Evolutionary conservation across 2,797 vertebrate species (phyloP).

Genomic region (Mormyrus hasselquistii): DNA sequence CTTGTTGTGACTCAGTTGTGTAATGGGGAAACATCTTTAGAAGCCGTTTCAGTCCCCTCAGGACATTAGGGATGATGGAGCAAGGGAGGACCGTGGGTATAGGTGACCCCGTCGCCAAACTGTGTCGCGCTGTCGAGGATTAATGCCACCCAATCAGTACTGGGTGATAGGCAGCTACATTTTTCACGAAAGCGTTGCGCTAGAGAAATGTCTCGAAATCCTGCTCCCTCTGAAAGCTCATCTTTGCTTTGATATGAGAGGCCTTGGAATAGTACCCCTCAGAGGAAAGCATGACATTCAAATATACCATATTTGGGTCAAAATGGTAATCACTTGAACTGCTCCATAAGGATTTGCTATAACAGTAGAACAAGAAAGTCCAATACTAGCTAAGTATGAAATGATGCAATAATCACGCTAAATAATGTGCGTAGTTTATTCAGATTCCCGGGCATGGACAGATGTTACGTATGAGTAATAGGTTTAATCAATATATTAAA

Average conservation of each 20-base stretch:
- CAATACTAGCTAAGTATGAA: not conserved
- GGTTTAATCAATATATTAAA: not conserved
- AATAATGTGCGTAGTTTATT: not conserved
- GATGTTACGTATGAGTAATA: not conserved
- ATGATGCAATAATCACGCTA: not conserved
- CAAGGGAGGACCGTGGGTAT: slow-evolving; percentile 29
- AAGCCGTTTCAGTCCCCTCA: slow-evolving; percentile 47
- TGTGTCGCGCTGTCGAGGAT: slow-evolving; percentile 37
- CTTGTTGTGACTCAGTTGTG: slow-evolving; percentile 64
- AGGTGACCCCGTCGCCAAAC: slow-evolving; percentile 25
- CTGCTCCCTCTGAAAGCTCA: slow-evolving; percentile 39
- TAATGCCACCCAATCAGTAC: slow-evolving; percentile 26
- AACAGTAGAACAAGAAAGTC: slow-evolving; percentile 5
- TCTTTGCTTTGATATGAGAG: slow-evolving; percentile 46
- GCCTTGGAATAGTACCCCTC: slow-evolving; percentile 13
- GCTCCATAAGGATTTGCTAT: slow-evolving; percentile 3
- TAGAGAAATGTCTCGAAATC: slow-evolving; percentile 39
- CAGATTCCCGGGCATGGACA: not conserved
- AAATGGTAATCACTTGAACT: slow-evolving; percentile 17
- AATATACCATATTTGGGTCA: slow-evolving; percentile 21
- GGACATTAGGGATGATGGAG: slow-evolving; percentile 33
- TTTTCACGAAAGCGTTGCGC: slow-evolving; percentile 29
- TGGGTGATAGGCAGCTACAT: slow-evolving; percentile 18
- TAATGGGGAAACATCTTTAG: slow-evolving; percentile 60
- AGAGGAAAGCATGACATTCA: slow-evolving; percentile 31